These are phyloP conservation scores for Plumapathes pennacea DNA, from an alignment of 92 coral and sea anemone species.

Conservation along the genomic window DNA sequence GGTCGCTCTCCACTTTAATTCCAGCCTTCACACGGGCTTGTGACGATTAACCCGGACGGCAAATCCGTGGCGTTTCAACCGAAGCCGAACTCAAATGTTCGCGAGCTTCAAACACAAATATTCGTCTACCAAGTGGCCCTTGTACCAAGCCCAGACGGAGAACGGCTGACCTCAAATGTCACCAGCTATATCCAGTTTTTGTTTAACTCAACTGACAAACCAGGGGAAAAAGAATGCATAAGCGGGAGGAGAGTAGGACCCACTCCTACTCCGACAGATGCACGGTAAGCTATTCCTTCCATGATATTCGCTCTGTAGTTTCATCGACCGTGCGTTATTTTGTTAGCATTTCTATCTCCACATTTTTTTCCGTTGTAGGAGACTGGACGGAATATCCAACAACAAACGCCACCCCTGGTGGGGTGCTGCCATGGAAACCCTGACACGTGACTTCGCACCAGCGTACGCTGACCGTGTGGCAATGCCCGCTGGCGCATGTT, in stretches of 20 bases:
- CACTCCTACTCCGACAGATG: slow-evolving; percentile 33
- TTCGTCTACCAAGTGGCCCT: slow-evolving; percentile 61
- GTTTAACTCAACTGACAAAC: slow-evolving; percentile 9
- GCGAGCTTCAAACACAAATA: slow-evolving; percentile 32
- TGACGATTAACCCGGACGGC: slow-evolving; percentile 69
- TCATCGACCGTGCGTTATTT: too few relatives aligned
- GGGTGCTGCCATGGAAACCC: slow-evolving; percentile 77
- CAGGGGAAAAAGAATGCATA: slow-evolving; percentile 30
- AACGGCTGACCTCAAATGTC: slow-evolving; percentile 38
- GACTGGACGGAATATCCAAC: slow-evolving; percentile 84
- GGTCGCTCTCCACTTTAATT: neutral
- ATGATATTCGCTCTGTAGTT: neutral
- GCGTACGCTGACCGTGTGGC: slow-evolving; percentile 84
- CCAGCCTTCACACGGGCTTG: slow-evolving; percentile 68
- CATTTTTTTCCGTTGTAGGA: slow-evolving; percentile 33
- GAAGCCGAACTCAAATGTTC: slow-evolving; percentile 24
- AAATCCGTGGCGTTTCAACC: slow-evolving; percentile 52
- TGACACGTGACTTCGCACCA: slow-evolving; percentile 71
- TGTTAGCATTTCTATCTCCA: too few relatives aligned
- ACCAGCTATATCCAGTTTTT: slow-evolving; percentile 17
- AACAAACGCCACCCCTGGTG: slow-evolving; percentile 68
- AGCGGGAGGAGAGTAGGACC: slow-evolving; percentile 40
- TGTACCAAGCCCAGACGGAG: slow-evolving; percentile 22
- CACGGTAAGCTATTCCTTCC: slow-evolving; percentile 26
- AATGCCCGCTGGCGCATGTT: slow-evolving; percentile 75